Conservation (phyloP, 2,888 invertebrate species). For the Baronia brevicornis region DNA sequence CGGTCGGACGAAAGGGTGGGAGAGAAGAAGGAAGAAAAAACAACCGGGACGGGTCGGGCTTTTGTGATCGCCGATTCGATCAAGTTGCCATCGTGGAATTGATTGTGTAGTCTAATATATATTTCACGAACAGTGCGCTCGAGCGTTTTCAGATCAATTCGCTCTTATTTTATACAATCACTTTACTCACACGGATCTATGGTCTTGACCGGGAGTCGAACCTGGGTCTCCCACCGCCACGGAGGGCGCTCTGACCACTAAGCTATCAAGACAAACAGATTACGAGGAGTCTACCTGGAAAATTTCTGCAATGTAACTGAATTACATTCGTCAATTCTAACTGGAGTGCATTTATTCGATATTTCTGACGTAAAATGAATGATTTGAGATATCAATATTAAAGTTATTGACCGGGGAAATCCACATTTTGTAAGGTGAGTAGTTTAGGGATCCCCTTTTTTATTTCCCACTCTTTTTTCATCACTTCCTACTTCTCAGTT, state of each 20-base stretch:
- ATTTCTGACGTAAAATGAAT: too few relatives aligned
- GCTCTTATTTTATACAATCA: slow-evolving; percentile 23
- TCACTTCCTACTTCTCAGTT: too few relatives aligned
- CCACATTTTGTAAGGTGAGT: too few relatives aligned
- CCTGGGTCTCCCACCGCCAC: slow-evolving; percentile 58
- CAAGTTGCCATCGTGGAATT: slow-evolving; percentile 60
- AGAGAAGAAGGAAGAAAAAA: slow-evolving; percentile 50
- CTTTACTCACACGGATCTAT: slow-evolving; percentile 44
- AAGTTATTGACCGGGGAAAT: too few relatives aligned
- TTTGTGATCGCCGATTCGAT: slow-evolving; percentile 70
- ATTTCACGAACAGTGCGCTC: slow-evolving; percentile 38
- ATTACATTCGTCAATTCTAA: too few relatives aligned
- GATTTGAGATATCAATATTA: too few relatives aligned
- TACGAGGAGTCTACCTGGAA: slow-evolving; percentile 38
- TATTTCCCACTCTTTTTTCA: too few relatives aligned
- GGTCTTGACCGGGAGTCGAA: slow-evolving; percentile 75
- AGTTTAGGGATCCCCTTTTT: too few relatives aligned
- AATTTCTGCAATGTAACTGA: slow-evolving; percentile 3
- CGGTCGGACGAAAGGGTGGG: slow-evolving; percentile 53
- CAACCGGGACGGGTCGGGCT: slow-evolving; percentile 50
- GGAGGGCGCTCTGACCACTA: slow-evolving; percentile 70
- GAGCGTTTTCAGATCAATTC: slow-evolving; percentile 28
- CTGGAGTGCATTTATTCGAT: too few relatives aligned
- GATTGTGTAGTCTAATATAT: slow-evolving; percentile 52
- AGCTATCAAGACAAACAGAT: slow-evolving; percentile 73